Evolutionary conservation across 2,888 invertebrate species (phyloP), one percentile per base, ranked within the genome.

Genomic region (Choristoneura rosaceana): DNA sequence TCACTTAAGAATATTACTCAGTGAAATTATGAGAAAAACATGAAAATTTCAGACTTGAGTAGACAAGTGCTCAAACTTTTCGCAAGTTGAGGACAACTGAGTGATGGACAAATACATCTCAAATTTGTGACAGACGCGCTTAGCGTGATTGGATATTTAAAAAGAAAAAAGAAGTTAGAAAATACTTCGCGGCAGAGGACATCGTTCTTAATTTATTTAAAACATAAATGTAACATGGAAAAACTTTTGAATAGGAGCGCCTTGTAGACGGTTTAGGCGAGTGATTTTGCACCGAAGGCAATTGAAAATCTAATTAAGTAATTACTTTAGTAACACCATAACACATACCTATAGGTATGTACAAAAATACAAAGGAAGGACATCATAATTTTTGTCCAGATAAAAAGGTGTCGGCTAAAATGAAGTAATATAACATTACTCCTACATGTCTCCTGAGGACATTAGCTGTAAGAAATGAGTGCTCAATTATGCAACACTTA

Each of bases 11-110:
- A 68, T 63, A 71, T 71, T 68, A 68, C 67, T 67, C n/a, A 43
- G 62, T 63, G 62, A 71, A 68, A 71, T 71, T 67, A 68, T 68
- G 71, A 71, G 67, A 67, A 68, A 71, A 68, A 71, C 63, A 71
- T 50, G 67, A 71, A 67, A 68, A 63, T 67, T 58, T 62, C 67
- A 61, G 62, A 66, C 71, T 71, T 7, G 71, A 67, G 67, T 14
- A 61, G 55, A 61, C 62, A 70, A 71, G 71, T 61, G 67, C 71
- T 63, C 67, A 55, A 71, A 71, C 71, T 71, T 70, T 71, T 68
- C 55, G 43, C 52, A 55, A 62, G 61, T 62, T 61, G 45, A 60
- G 58, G 62, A 62, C 67, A 50, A 55, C 71, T 71, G 66, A 71
- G 71, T 71, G 61, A 71, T 68, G 67, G 62, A 68, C 62, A 71